Base-by-base conservation (phyloP, 1,140 invertebrate genomes). In the Drosophila bocqueti region DNA sequence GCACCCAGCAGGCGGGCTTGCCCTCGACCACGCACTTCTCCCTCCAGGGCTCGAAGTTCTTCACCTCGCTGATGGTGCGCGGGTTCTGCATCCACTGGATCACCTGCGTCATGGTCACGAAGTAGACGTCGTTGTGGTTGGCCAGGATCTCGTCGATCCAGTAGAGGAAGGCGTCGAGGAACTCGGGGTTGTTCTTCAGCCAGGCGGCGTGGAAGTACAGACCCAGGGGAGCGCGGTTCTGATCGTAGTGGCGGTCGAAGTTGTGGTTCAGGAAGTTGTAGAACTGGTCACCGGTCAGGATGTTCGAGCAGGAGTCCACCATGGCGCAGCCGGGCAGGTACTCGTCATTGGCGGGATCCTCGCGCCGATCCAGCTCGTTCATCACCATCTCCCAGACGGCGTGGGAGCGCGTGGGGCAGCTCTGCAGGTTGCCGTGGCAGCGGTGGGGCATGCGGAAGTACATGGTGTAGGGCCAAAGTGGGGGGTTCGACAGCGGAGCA, bases 361-460 rank as follows among this genome's bases (percentile, higher is more conserved):
- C 98, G 69, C 98, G 95, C 71, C 97, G 95, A 94, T 99, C 98
- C 81, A 98, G 93, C 93, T 99, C 98, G 92, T 99, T 99, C 96
- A 99, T 97, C n/a, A 98, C 97, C 97, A 99, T 98, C 94, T 99
- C 98, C 98, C 98, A 99, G 13, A 98, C 97, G 29, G 98, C 97
- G 92, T 98, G 98, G 74, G 94, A 97, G 92, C 97, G 96, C 1
- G 98, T 98, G 16, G 98, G 98, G 90, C 98, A 99, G 85, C 96
- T 97, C 93, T 98, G 98, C 34, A 97, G 94, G 93, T 99, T 98
- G 64, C 98, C 98, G 93, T 98, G 98, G 91, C 98, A 99, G 61
- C 97, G 95, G 91, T 98, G 98, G 0, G 98, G 98, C 97, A 99
- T 99, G 63, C 97, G 95, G 95, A 98, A 99, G 94, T 99, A 99